These are phyloP conservation scores for Caenorhabditis brenneri DNA, from an alignment of 1,140 invertebrate genomes.

Conservation along the genomic window DNA sequence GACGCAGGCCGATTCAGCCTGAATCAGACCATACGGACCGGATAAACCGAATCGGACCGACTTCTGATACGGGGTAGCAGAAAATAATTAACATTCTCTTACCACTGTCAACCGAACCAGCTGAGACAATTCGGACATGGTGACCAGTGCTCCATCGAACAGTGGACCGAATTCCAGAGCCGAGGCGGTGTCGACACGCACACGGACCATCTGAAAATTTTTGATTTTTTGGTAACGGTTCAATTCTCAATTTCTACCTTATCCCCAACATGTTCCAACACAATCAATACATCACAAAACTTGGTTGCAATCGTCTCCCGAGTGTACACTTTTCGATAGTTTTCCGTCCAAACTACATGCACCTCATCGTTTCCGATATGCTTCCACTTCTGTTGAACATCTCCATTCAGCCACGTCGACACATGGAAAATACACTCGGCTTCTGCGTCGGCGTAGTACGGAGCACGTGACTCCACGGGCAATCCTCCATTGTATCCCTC, in stretches of 20 bases:
- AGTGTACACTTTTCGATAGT: conserved; percentile 85
- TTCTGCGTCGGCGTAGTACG: conserved; percentile 93
- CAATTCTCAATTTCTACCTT: no score
- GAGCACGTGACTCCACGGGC: conserved; percentile 87
- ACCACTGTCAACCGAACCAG: conserved; percentile 76
- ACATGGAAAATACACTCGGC: conserved; percentile 92
- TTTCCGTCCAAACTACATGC: conserved; percentile 98
- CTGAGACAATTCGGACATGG: conserved; percentile 82
- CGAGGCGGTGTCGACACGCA: conserved; percentile 63
- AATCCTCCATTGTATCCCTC: conserved; percentile 94
- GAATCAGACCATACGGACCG: no score
- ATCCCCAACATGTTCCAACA: conserved; percentile 82
- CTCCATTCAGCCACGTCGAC: conserved; percentile 87
- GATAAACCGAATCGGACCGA: no score
- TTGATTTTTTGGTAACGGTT: no score
- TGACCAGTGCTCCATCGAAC: conserved; percentile 90
- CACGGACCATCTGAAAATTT: conserved; percentile 56
- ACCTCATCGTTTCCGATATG: conserved; percentile 87
- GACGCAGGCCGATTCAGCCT: no score
- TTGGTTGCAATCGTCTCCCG: conserved; percentile 96
- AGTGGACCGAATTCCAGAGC: conserved; percentile 92
- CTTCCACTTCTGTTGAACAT: conserved; percentile 69
- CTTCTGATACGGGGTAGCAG: no score
- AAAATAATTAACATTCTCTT: no score
- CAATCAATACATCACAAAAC: conserved; percentile 97